These are phyloP conservation scores for Paedocypris sp. DNA, from an alignment of 2,113 vertebrate species.

Conservation along the genomic window DNA sequence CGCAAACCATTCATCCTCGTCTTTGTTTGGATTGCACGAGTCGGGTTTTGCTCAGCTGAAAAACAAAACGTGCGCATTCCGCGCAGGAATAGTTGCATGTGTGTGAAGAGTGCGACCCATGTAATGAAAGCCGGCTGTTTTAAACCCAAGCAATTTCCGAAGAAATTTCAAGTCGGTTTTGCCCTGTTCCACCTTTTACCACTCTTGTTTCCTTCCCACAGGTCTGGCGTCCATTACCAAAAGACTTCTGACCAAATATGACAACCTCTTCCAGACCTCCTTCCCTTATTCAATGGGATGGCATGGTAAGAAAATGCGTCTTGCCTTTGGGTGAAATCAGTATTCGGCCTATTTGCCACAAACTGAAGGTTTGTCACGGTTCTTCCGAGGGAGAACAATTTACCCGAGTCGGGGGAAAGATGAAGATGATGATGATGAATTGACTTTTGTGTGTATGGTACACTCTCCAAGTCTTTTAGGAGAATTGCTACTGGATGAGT, in stretches of 20 bases:
- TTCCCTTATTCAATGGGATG: constrained; percentile 68
- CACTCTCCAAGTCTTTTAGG: constrained; percentile 14
- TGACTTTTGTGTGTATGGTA: background rate
- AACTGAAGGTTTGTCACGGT: background rate
- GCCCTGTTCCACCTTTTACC: constrained; percentile 21
- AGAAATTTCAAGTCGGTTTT: constrained; percentile 19
- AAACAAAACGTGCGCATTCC: constrained; percentile 12
- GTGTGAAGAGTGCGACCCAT: background rate
- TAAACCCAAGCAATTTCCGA: constrained; percentile 24
- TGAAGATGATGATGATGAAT: constrained; percentile 6
- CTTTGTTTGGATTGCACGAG: background rate
- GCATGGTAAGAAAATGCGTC: constrained; percentile 52
- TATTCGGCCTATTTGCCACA: background rate
- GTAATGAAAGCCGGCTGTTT: constrained; percentile 29
- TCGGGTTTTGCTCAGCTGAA: background rate
- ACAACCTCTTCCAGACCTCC: constrained; percentile 61
- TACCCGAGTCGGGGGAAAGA: background rate
- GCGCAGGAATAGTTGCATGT: background rate
- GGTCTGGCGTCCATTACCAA: constrained; percentile 62
- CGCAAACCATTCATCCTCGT: background rate
- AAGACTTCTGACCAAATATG: constrained; percentile 60
- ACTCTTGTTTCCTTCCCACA: constrained; percentile 27
- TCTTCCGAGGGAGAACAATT: constrained; percentile 27
- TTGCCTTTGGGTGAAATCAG: background rate
- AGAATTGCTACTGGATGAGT: constrained; percentile 11